Evolutionary conservation across 1,140 invertebrate species (phyloP).

Genomic region (Leptinotarsa texana): DNA sequence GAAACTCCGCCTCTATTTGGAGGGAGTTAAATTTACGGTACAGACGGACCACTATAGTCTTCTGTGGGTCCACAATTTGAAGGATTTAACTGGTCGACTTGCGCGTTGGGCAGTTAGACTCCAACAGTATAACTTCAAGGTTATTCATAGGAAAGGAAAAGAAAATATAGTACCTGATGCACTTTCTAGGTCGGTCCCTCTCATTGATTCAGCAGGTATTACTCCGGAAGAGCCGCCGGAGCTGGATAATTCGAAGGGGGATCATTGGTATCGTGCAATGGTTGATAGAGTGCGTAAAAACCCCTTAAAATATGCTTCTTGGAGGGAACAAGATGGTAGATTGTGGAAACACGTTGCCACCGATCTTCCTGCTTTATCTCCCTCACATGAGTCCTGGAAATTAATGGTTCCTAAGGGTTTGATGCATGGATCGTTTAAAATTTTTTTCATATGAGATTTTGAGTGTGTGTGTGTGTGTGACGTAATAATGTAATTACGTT

Average conservation of each 20-base stretch:
- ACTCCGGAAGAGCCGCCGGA: neutral
- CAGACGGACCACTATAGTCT: slow-evolving; percentile 56
- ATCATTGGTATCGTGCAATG: slow-evolving; percentile 4
- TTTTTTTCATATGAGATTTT: too few relatives aligned
- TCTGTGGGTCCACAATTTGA: slow-evolving; percentile 50
- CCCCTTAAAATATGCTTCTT: slow-evolving; percentile 10
- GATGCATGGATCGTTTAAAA: too few relatives aligned
- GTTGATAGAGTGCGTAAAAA: neutral
- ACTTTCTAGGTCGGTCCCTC: slow-evolving; percentile 14
- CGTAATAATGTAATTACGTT: too few relatives aligned
- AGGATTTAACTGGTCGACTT: slow-evolving; percentile 41
- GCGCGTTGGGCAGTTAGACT: slow-evolving; percentile 19
- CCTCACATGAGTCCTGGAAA: slow-evolving; percentile 37
- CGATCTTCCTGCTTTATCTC: neutral
- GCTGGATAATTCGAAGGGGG: neutral
- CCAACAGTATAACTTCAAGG: slow-evolving; percentile 2
- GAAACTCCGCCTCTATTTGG: slow-evolving; percentile 51
- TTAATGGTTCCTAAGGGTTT: slow-evolving; percentile 39
- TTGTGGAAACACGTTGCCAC: neutral
- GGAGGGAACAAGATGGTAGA: neutral
- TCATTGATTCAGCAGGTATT: neutral
- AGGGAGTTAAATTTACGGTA: slow-evolving; percentile 52
- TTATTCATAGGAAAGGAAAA: slow-evolving; percentile 19
- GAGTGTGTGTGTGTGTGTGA: too few relatives aligned
- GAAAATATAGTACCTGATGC: slow-evolving; percentile 24